Percentiles rank a stretch among this genome's conserved stretches.
phyloP scores from a whole-genome alignment of 2,888 invertebrate species.

The Polymixis flavicincta region DNA sequence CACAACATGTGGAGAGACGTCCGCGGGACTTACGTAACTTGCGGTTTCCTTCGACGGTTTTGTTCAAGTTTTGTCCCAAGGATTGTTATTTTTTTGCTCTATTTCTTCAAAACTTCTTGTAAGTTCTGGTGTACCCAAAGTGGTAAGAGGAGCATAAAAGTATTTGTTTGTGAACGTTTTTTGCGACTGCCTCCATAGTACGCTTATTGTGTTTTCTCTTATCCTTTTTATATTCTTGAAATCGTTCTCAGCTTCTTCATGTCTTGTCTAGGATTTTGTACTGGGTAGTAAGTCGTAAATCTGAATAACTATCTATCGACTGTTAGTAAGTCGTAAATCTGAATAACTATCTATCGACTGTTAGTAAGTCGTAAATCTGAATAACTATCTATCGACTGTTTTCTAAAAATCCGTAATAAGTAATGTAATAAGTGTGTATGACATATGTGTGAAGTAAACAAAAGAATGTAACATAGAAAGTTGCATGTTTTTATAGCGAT shows the following conservation, averaged over 20 bases:
- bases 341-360: too few relatives aligned
- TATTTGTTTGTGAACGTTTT: constrained; percentile 24
- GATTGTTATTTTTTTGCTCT: constrained; percentile 29
- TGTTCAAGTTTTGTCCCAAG: constrained; percentile 36
- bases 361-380: constrained; percentile 22
- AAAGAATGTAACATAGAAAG: constrained; percentile 39
- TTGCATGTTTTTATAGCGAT: constrained; percentile 9
- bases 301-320: constrained; percentile 27
- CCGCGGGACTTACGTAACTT: constrained; percentile 49
- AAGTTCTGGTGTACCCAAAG: constrained; percentile 26
- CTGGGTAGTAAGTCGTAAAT: constrained; percentile 7
- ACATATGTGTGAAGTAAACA: constrained; percentile 51
- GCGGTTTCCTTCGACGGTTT: constrained; percentile 43
- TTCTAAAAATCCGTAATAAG: constrained; percentile 55
- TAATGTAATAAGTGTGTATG: constrained; percentile 17
- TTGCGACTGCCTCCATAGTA: not conserved
- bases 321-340: constrained; percentile 14
- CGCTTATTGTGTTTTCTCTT: not conserved
- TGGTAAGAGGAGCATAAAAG: constrained; percentile 6
- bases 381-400: constrained; percentile 33
- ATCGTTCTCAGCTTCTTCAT: not conserved
- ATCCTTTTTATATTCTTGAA: not conserved
- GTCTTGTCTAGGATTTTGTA: not conserved
- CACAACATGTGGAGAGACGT: constrained; percentile 64
- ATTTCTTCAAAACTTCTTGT: constrained; percentile 39